Evolutionary conservation across 2,113 vertebrate species (phyloP).

Genomic region (Leucosticte australis): DNA sequence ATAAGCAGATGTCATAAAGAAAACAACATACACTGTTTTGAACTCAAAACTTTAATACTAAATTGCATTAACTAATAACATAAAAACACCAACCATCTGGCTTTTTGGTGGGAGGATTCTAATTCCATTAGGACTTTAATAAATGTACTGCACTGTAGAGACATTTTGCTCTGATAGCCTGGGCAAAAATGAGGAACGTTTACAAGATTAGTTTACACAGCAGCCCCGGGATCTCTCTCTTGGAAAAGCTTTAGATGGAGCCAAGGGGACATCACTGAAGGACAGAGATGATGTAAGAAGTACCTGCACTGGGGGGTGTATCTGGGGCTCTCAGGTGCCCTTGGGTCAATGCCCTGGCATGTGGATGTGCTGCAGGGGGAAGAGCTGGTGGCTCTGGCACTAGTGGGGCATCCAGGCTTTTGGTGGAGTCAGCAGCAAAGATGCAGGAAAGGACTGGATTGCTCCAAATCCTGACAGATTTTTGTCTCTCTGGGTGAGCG

Average conservation of each 20-base stretch:
- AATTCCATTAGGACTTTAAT: constrained; percentile 77
- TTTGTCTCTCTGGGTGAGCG: background rate
- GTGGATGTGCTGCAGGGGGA: background rate
- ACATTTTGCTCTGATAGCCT: constrained; percentile 70
- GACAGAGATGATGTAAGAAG: background rate
- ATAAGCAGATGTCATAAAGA: background rate
- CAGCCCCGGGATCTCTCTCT: background rate
- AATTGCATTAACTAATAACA: constrained; percentile 54
- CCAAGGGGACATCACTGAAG: constrained; percentile 53
- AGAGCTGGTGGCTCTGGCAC: background rate
- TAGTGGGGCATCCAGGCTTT: background rate
- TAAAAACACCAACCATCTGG: constrained; percentile 62
- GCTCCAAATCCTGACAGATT: background rate
- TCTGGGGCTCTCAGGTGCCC: background rate
- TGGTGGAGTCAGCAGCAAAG: accelerated
- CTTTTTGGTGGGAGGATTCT: constrained; percentile 68
- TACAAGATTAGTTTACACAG: constrained; percentile 55
- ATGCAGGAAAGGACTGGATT: background rate
- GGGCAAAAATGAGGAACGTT: constrained; percentile 53
- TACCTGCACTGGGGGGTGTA: background rate
- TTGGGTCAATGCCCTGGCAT: background rate
- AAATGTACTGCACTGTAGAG: constrained; percentile 72
- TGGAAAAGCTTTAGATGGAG: background rate
- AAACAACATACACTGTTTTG: background rate
- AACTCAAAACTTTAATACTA: constrained; percentile 40